Evolutionary conservation across 2,113 vertebrate genomes (phyloP), one percentile per base, ranked within the genome.

Genomic region (Hemiscyllium ocellatum): DNA sequence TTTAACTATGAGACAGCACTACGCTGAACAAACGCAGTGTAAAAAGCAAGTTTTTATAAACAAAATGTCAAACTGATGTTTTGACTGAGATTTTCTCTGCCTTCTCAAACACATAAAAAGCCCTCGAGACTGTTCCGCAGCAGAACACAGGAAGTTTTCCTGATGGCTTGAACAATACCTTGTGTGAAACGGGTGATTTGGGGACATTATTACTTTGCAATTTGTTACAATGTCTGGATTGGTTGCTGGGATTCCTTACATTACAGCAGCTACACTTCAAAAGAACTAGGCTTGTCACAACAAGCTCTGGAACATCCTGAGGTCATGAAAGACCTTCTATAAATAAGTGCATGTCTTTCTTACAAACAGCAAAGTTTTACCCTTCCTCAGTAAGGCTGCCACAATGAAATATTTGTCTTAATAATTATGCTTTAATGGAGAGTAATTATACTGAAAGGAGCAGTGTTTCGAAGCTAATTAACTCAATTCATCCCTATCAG

Each of bases 401-500:
- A 20, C 33, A 19, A 37, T 65, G 61, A 66, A 68, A 37, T 65
- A 66, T 93, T 61, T 66, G 89, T 65, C 15, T n/a, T 66, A 65
- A 91, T 91, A 29, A 91, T 33, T 56, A 3, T 15, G 26, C 50
- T 61, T 61, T 61, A 33, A 90, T 91, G 15, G 7, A 4, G 61
- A 91, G 33, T 91, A 37, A 61, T 91, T 91, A 66, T 33, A 66
- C 56, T 66, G 12, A 19, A 33, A 65, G 33, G 56, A 56, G 89
- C 89, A 65, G 56, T 19, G 5, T 29, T 91, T 65, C 19, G 61
- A 61, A 65, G 17, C 89, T 91, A 65, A 91, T 65, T 66, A 66
- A 91, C 13, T 56, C 89, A 66, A 91, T 91, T 91, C 65, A n/a
- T 66, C 56, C 56, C 56, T 56, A 91, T 91, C 87, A 91, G 87